Evolutionary conservation across 2,797 vertebrate species (phyloP).

Genomic region (Sparidentex hasta): DNA sequence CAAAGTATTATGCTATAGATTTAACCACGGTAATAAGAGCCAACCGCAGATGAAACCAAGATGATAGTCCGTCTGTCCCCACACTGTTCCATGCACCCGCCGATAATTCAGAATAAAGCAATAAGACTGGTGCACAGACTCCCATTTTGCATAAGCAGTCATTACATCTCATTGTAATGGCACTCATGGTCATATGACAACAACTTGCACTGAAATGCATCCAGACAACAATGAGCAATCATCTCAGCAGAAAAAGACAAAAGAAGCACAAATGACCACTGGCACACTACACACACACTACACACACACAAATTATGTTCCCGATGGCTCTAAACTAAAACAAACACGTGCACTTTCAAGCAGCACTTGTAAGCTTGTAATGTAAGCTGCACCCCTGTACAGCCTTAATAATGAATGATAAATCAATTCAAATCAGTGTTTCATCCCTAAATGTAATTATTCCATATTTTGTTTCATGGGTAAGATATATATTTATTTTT

Average conservation of each 20-base stretch:
- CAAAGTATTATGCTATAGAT: neutral
- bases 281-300: neutral
- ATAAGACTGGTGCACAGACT: neutral
- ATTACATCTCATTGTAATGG: neutral
- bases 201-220: constrained; percentile 2
- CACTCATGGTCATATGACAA: neutral
- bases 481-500: neutral
- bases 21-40: neutral
- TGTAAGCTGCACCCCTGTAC: neutral
- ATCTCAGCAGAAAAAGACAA: neutral
- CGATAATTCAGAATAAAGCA: constrained; percentile 9
- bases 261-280: neutral
- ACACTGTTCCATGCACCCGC: neutral
- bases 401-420: neutral
- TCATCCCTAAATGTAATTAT: neutral
- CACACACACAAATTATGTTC: neutral
- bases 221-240: constrained; percentile 6
- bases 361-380: neutral
- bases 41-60: neutral
- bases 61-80: too few relatives aligned
- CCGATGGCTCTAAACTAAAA: neutral
- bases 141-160: neutral
- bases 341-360: neutral
- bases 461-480: neutral
- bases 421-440: neutral